Conservation (phyloP, 2,113 vertebrate species). For the Jacana jacana region DNA sequence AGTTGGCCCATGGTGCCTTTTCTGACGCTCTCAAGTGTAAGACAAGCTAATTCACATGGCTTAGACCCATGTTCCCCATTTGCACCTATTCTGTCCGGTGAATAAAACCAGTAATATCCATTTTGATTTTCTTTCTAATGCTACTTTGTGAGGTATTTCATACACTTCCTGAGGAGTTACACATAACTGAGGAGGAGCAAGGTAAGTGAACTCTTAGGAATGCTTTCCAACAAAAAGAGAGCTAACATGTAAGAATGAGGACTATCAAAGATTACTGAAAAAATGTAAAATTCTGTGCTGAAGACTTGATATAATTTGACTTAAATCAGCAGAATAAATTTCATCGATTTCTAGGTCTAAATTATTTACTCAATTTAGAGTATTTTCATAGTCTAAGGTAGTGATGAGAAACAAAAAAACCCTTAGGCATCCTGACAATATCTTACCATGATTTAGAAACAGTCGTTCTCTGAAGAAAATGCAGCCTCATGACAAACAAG, state of each 20-base stretch:
- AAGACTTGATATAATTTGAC: not conserved
- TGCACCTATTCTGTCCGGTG: not conserved
- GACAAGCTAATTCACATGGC: not conserved
- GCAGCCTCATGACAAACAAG: not conserved
- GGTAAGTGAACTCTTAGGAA: not conserved
- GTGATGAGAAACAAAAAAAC: not conserved
- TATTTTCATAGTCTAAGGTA: not conserved
- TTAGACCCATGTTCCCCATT: not conserved
- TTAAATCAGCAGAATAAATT: not conserved
- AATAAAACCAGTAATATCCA: not conserved
- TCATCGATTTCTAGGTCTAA: not conserved
- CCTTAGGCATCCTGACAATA: not conserved
- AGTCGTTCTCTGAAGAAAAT: not conserved
- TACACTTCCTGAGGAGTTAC: not conserved
- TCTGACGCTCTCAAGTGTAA: not conserved
- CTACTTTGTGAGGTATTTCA: not conserved
- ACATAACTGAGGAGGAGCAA: accelerated
- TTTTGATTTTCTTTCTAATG: not conserved
- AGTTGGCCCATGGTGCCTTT: not conserved
- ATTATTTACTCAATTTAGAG: not conserved
- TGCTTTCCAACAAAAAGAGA: not conserved
- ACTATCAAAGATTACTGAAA: not conserved
- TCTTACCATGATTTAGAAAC: not conserved
- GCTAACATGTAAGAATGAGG: not conserved
- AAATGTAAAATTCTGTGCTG: not conserved